Evolutionary conservation across 2,113 vertebrate genomes (phyloP).

Genomic region (Bostrychus sinensis): DNA sequence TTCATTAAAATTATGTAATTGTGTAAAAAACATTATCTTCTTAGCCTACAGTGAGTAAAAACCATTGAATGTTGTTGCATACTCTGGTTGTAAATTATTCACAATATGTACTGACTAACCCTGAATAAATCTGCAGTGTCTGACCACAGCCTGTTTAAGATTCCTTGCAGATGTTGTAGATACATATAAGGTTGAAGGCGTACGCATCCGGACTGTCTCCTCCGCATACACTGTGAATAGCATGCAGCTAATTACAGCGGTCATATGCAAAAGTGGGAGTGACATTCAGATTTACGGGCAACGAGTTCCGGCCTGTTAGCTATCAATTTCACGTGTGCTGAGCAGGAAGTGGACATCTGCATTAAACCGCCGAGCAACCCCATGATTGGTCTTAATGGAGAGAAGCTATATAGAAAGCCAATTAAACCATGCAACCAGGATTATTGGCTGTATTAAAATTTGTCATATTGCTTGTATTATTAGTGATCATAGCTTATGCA

Average conservation of each 20-base stretch:
- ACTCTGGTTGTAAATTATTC: not conserved
- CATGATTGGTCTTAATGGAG: conserved; percentile 51
- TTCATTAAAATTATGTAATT: too few relatives aligned
- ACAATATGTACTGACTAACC: conserved; percentile 5
- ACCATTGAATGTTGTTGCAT: conserved; percentile 5
- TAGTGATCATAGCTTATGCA: not conserved
- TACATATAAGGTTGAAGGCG: conserved; percentile 31
- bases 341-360: conserved; percentile 61
- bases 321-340: conserved; percentile 71
- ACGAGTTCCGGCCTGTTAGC: conserved; percentile 63
- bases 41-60: not conserved
- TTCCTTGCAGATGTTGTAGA: conserved; percentile 12
- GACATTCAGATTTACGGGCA: conserved; percentile 60
- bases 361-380: conserved; percentile 45
- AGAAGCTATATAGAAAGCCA: conserved; percentile 28
- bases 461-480: conserved; percentile 8
- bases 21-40: not conserved
- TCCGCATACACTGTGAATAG: conserved; percentile 21
- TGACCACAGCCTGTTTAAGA: conserved; percentile 36
- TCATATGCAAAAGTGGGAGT: conserved; percentile 63
- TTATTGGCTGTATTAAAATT: not conserved
- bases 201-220: conserved; percentile 28
- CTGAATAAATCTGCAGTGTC: conserved; percentile 2
- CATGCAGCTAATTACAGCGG: conserved; percentile 56
- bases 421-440: conserved; percentile 1